A percentile compares a stretch with the other conserved stretches of the same genome.
Evolutionary conservation across 2,888 invertebrate species (phyloP).

Genomic region (Ichneumoninae sp.): DNA sequence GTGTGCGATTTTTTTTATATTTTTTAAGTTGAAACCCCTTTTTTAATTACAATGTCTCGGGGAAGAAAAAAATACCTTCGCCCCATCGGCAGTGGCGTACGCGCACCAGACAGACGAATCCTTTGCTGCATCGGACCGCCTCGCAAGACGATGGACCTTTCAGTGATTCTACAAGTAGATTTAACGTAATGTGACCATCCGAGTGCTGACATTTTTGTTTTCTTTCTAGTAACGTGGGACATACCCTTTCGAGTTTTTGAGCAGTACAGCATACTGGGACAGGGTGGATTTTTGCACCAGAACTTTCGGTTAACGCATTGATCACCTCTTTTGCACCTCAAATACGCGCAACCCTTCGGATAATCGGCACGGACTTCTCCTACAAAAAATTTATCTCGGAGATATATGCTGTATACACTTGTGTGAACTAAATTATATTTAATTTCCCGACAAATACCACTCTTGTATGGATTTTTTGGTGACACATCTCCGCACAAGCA

Average conservation of each 20-base stretch:
- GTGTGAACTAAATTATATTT: not conserved
- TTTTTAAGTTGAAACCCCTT: not conserved
- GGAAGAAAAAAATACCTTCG: slow-evolving; percentile 70
- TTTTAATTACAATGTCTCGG: not conserved
- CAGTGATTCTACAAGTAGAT: slow-evolving; percentile 72
- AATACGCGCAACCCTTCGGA: slow-evolving; percentile 70
- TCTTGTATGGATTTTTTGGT: slow-evolving; percentile 51
- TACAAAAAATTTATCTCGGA: not conserved
- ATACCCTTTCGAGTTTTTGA: slow-evolving; percentile 75
- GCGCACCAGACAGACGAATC: slow-evolving; percentile 74
- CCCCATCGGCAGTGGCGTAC: slow-evolving; percentile 76
- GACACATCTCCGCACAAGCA: slow-evolving; percentile 46
- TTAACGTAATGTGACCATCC: not conserved
- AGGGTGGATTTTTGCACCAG: slow-evolving; percentile 76
- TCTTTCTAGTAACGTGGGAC: not conserved
- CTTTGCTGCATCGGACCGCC: slow-evolving; percentile 74
- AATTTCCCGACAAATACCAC: slow-evolving; percentile 44
- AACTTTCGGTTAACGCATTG: slow-evolving; percentile 77
- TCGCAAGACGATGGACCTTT: slow-evolving; percentile 77
- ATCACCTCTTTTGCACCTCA: slow-evolving; percentile 72
- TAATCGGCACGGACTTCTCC: slow-evolving; percentile 56
- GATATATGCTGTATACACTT: not conserved
- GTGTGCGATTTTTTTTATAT: not conserved
- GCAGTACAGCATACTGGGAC: slow-evolving; percentile 79
- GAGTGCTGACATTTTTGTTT: not conserved